Evolutionary conservation across 2,888 invertebrate genomes (phyloP).

Genomic region (Aphrophora alni): DNA sequence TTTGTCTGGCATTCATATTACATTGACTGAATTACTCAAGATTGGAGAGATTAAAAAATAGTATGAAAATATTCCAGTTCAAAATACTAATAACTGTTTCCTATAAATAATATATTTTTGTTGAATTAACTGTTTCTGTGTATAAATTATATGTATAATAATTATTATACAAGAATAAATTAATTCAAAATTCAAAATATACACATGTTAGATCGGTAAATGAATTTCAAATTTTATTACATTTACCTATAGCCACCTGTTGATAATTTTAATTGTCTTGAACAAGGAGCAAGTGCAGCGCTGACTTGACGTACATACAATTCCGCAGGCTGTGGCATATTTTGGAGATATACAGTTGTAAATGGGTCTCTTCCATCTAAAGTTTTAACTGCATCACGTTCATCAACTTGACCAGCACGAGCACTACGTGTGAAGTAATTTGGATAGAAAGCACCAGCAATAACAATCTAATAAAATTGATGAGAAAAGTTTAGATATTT

Average conservation of each 20-base stretch:
- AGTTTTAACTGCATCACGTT: constrained; percentile 68
- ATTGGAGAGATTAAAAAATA: too few species aligned
- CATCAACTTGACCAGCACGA: constrained; percentile 63
- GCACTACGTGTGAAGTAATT: constrained; percentile 76
- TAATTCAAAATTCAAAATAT: too few species aligned
- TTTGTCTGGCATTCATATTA: too few species aligned
- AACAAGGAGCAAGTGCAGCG: neutral
- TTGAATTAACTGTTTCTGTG: too few species aligned
- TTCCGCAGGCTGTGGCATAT: constrained; percentile 69
- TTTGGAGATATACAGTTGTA: constrained; percentile 71
- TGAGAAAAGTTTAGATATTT: too few species aligned
- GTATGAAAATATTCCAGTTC: too few species aligned
- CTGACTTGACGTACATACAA: constrained; percentile 64
- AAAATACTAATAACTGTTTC: too few species aligned
- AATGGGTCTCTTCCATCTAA: constrained; percentile 79
- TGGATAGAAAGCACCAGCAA: constrained; percentile 92
- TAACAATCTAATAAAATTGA: constrained; percentile 66
- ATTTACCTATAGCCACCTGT: neutral
- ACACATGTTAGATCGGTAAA: neutral
- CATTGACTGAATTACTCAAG: too few species aligned
- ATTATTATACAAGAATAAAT: too few species aligned
- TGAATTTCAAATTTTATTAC: neutral
- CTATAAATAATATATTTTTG: too few species aligned
- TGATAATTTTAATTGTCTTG: neutral
- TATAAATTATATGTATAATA: too few species aligned